These are phyloP conservation scores for Andrena marginata DNA, from an alignment of 2,888 invertebrate species.

Conservation along the genomic window DNA sequence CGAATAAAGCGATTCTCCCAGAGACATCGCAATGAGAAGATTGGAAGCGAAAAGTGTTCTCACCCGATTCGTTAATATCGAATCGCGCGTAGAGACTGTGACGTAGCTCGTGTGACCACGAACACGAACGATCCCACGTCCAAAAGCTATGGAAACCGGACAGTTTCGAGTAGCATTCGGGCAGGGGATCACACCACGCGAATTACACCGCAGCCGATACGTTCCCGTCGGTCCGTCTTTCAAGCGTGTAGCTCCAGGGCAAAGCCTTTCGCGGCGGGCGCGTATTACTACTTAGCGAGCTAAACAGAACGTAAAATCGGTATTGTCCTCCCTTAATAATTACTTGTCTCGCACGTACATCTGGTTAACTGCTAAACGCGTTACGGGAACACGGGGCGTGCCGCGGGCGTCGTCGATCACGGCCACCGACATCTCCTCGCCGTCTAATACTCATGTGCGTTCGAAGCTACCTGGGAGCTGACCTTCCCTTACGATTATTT, in stretches of 20 bases:
- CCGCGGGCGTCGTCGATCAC: conserved; percentile 4
- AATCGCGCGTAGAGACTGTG: neutral
- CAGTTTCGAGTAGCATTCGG: too few relatives aligned
- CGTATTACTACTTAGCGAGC: conserved; percentile 65
- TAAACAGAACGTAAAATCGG: conserved; percentile 76
- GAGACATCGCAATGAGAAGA: too few relatives aligned
- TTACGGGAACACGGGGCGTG: conserved; percentile 35
- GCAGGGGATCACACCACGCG: too few relatives aligned
- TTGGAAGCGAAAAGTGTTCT: conserved; percentile 1
- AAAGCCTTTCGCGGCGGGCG: conserved; percentile 59
- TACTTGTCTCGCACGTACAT: conserved; percentile 65
- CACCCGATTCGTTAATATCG: neutral
- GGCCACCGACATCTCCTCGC: neutral
- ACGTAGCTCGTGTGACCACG: too few relatives aligned
- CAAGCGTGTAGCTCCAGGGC: conserved; percentile 26
- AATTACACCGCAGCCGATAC: neutral
- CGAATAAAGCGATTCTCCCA: too few relatives aligned
- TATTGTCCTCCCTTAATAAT: conserved; percentile 82
- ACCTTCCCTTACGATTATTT: neutral
- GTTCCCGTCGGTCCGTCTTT: conserved; percentile 12
- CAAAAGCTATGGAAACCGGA: too few relatives aligned
- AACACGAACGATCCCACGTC: too few relatives aligned
- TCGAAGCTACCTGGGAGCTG: neutral
- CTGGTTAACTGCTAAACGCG: conserved; percentile 54
- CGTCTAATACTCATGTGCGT: conserved; percentile 35